Conservation (phyloP, 2,888 invertebrate genomes). For the Argyresthia albistria region DNA sequence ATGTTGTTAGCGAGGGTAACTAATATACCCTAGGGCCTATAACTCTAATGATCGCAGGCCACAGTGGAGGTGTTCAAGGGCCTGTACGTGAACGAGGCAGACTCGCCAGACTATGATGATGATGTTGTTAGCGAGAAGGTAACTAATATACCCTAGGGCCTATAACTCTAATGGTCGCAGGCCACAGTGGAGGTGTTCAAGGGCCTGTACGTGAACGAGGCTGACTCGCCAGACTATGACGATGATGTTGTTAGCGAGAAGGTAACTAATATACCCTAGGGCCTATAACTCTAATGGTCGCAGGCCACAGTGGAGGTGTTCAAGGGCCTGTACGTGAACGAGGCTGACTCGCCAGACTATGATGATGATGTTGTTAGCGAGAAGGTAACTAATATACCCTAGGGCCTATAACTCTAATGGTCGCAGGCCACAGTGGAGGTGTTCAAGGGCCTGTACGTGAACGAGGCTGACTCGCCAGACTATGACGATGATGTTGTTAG, state of each 20-base stretch:
- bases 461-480: slow-evolving; percentile 84
- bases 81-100: slow-evolving; percentile 91
- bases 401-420: no score
- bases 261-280: no score
- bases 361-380: slow-evolving; percentile 85
- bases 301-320: slow-evolving; percentile 92
- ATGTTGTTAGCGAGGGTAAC: slow-evolving; percentile 77
- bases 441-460: slow-evolving; percentile 91
- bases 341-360: slow-evolving; percentile 82
- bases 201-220: slow-evolving; percentile 92
- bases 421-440: slow-evolving; percentile 91
- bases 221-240: slow-evolving; percentile 80
- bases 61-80: slow-evolving; percentile 93
- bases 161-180: slow-evolving; percentile 75
- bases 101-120: slow-evolving; percentile 76
- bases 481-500: slow-evolving; percentile 83
- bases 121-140: slow-evolving; percentile 78
- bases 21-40: no score
- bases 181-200: slow-evolving; percentile 93
- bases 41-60: slow-evolving; percentile 76
- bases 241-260: slow-evolving; percentile 86
- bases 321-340: slow-evolving; percentile 92
- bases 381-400: no score
- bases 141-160: background rate
- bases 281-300: slow-evolving; percentile 38